These are phyloP conservation scores for Lutjanus argentimaculatus DNA, from an alignment of 2,797 vertebrate genomes.

Conservation along the genomic window DNA sequence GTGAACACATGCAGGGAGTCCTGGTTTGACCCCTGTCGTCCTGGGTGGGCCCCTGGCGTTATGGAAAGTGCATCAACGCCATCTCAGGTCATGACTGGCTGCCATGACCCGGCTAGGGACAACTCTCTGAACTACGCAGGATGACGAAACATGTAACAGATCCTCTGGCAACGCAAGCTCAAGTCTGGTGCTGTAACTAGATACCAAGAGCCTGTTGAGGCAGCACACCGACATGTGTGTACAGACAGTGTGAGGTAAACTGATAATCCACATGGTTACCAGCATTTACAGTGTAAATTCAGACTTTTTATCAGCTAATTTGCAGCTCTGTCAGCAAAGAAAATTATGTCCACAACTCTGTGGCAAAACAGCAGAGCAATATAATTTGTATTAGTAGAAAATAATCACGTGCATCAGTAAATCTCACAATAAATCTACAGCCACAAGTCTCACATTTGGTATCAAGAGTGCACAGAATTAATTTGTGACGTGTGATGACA, in stretches of 20 bases:
- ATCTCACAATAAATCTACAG: not conserved
- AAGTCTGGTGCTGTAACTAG: conserved; percentile 59
- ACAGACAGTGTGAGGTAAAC: conserved; percentile 12
- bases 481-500: conserved; percentile 1
- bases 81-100: conserved; percentile 38
- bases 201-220: conserved; percentile 51
- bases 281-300: conserved; percentile 1
- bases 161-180: conserved; percentile 48
- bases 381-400: conserved; percentile 10
- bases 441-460: not conserved
- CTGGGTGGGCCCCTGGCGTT: conserved; percentile 19
- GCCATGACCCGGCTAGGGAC: conserved; percentile 36
- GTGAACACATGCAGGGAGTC: conserved; percentile 23
- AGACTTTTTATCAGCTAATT: conserved; percentile 15
- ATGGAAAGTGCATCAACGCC: conserved; percentile 6
- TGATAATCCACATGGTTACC: conserved; percentile 1
- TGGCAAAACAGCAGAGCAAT: not conserved
- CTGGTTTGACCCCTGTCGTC: conserved; percentile 25
- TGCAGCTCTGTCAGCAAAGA: not conserved
- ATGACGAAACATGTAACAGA: conserved; percentile 63
- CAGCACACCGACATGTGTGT: conserved; percentile 15
- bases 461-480: not conserved
- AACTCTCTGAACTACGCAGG: conserved; percentile 36
- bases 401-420: not conserved
- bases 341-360: not conserved